Conservation (phyloP, 2,113 vertebrate species). For the Centropristis striata region DNA sequence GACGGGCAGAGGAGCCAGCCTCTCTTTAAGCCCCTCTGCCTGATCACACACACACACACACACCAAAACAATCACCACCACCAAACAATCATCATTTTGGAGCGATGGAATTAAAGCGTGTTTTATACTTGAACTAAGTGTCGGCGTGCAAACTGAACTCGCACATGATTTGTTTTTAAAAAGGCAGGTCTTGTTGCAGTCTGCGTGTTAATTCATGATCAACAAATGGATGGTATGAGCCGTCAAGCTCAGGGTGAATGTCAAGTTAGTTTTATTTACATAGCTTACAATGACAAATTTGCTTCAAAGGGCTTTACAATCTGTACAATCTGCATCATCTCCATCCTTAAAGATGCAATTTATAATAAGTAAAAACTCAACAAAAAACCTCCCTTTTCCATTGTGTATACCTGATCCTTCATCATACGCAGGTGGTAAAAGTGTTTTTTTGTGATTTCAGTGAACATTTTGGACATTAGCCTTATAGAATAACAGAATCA, state of each 20-base stretch:
- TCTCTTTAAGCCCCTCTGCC: constrained; percentile 49
- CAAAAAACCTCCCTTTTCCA: background rate
- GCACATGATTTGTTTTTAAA: constrained; percentile 57
- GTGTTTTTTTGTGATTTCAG: background rate
- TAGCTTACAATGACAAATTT: background rate
- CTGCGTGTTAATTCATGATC: constrained; percentile 6
- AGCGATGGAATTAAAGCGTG: constrained; percentile 57
- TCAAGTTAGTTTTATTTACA: background rate
- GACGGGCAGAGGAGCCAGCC: constrained; percentile 65
- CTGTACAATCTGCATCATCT: background rate
- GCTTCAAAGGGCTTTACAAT: background rate
- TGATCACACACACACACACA: constrained; percentile 27
- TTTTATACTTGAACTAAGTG: constrained; percentile 54
- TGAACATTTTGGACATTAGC: background rate
- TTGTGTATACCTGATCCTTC: background rate
- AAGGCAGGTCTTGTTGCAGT: constrained; percentile 21
- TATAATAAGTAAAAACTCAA: background rate
- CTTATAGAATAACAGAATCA: background rate
- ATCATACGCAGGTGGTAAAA: background rate
- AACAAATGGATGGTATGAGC: background rate
- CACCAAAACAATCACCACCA: constrained; percentile 27
- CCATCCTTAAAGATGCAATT: background rate
- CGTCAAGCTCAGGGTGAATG: constrained; percentile 10
- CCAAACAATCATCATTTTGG: constrained; percentile 64
- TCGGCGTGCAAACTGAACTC: constrained; percentile 49